Percentiles rank a stretch among this genome's conserved stretches.
phyloP scores from a whole-genome alignment of 2,113 vertebrate genomes.

The Monopterus albus region DNA sequence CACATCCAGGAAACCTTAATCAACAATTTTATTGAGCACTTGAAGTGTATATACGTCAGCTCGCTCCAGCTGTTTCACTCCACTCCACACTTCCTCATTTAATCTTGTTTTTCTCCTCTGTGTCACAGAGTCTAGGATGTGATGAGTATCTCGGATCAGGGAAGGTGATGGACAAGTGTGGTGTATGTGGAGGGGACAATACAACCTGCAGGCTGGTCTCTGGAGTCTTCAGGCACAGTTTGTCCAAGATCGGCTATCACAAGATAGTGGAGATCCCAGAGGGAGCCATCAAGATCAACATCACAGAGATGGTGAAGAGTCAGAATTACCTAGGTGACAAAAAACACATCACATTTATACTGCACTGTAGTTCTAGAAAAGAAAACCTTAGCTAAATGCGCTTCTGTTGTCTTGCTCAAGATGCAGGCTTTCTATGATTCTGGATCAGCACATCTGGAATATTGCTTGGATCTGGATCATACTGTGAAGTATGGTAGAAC shows the following conservation, averaged over 20 bases:
- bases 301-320: conserved; percentile 97
- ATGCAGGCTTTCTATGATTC: too few species aligned
- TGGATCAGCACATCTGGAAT: too few species aligned
- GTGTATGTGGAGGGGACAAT: conserved; percentile 94
- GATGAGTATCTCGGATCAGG: conserved; percentile 92
- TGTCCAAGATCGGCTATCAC: conserved; percentile 94
- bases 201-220: conserved; percentile 91
- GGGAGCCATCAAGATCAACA: conserved; percentile 96
- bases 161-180: conserved; percentile 92
- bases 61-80: background rate
- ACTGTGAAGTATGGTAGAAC: too few species aligned
- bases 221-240: conserved; percentile 90
- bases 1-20: background rate
- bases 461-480: too few species aligned
- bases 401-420: background rate
- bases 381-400: background rate
- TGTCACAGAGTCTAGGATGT: conserved; percentile 89
- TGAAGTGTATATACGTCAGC: background rate
- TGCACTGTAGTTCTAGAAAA: background rate
- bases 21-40: background rate
- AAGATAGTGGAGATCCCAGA: conserved; percentile 97
- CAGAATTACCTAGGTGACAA: conserved; percentile 95
- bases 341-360: background rate
- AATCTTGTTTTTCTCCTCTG: background rate
- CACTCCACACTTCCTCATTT: background rate